Percentiles rank a stretch among this genome's conserved stretches.
Conservation (phyloP, 2,797 vertebrate species). For the Varecia variegata region DNA sequence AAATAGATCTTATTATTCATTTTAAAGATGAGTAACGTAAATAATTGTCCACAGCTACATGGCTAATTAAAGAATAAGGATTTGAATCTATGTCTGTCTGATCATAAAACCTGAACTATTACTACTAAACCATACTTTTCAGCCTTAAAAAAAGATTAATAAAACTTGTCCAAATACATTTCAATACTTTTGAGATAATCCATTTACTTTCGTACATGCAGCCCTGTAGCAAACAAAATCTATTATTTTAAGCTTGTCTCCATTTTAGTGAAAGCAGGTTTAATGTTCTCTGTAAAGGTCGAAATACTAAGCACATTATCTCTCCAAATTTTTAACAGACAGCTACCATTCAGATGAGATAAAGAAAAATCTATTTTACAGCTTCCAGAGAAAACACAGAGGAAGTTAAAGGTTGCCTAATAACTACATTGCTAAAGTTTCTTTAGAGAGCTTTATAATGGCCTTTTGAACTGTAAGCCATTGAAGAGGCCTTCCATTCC, state of each 20-base stretch:
- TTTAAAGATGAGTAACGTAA: not conserved
- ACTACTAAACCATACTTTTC: not conserved
- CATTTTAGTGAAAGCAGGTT: slow-evolving; percentile 57
- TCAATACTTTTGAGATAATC: slow-evolving; percentile 35
- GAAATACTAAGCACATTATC: slow-evolving; percentile 57
- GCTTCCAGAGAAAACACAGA: slow-evolving; percentile 38
- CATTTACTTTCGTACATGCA: slow-evolving; percentile 11
- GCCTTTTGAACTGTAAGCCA: not conserved
- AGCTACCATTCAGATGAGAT: slow-evolving; percentile 58
- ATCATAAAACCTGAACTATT: not conserved
- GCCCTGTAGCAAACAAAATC: slow-evolving; percentile 25
- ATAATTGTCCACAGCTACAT: not conserved
- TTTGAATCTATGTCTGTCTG: not conserved
- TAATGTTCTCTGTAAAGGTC: slow-evolving; percentile 45
- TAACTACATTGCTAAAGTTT: slow-evolving; percentile 16
- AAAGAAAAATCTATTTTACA: slow-evolving; percentile 54
- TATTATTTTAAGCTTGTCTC: slow-evolving; percentile 51
- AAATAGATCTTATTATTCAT: not conserved
- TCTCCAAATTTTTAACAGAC: slow-evolving; percentile 53
- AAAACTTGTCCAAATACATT: not conserved
- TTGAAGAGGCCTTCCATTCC: not conserved
- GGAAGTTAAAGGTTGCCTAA: slow-evolving; percentile 55
- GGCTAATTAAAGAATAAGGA: not conserved
- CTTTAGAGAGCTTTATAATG: not conserved
- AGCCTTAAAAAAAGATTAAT: not conserved